A percentile compares a stretch with the other conserved stretches of the same genome.
Evolutionary conservation across 2,888 invertebrate genomes (phyloP).

Genomic region (Gastrophysa polygoni): DNA sequence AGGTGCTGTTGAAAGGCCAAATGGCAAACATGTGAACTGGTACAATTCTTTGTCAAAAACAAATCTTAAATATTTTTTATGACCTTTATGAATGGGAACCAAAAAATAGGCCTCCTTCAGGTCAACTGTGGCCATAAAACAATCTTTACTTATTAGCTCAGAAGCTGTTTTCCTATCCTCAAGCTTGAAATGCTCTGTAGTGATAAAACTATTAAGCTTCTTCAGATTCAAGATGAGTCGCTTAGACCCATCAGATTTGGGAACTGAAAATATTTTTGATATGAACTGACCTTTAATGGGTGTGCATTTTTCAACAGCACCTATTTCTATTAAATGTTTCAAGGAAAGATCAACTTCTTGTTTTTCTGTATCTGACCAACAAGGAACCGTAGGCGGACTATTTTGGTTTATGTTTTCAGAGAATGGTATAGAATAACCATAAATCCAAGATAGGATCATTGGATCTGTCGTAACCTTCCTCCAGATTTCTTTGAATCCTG

Average conservation of each 20-base stretch:
- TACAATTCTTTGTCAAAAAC: constrained; percentile 31
- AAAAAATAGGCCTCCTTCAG: constrained; percentile 10
- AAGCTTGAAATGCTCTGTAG: constrained; percentile 40
- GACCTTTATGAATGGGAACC: constrained; percentile 29
- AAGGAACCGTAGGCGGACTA: constrained; percentile 4
- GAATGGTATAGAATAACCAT: constrained; percentile 21
- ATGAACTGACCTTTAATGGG: constrained; percentile 20
- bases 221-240: constrained; percentile 32
- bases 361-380: not conserved
- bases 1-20: constrained; percentile 34
- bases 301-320: not conserved
- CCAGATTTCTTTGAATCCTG: not conserved
- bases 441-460: constrained; percentile 24
- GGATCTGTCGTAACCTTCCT: not conserved
- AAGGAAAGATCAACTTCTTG: not conserved
- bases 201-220: constrained; percentile 34
- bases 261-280: constrained; percentile 23
- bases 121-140: constrained; percentile 24
- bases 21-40: constrained; percentile 35
- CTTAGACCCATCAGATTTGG: constrained; percentile 20
- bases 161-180: constrained; percentile 35
- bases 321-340: not conserved
- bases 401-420: constrained; percentile 13
- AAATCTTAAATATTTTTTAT: constrained; percentile 37
- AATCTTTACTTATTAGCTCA: constrained; percentile 23